Percentiles rank a stretch among this genome's conserved stretches.
Conservation (phyloP, 2,888 invertebrate genomes). For the Tuberolachnus salignus region DNA sequence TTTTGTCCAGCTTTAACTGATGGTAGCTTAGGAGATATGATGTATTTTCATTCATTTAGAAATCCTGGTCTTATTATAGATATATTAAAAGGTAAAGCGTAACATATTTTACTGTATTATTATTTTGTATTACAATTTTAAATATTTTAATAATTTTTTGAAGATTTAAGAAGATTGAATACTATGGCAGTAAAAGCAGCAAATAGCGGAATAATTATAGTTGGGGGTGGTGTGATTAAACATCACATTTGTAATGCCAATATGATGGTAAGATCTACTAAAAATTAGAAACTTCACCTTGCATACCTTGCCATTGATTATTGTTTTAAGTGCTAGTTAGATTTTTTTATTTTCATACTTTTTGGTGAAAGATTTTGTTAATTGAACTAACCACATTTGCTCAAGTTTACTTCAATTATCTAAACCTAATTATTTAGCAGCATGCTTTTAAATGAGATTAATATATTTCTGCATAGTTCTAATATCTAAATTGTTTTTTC, state of each 20-base stretch:
- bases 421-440: no score
- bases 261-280: constrained; percentile 76
- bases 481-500: constrained; percentile 50
- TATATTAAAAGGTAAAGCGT: constrained; percentile 76
- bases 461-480: no score
- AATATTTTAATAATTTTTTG: constrained; percentile 54
- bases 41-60: constrained; percentile 95
- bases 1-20: constrained; percentile 98
- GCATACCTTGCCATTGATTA: no score
- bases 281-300: no score
- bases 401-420: no score
- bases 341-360: no score
- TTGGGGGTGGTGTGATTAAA: constrained; percentile 96
- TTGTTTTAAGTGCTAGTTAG: no score
- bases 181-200: constrained; percentile 91
- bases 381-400: no score
- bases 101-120: constrained; percentile 1
- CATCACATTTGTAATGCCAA: constrained; percentile 99
- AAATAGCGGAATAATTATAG: constrained; percentile 94
- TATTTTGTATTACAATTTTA: neutral
- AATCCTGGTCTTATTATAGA: constrained; percentile 92
- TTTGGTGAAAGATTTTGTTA: no score
- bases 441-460: no score
- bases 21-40: constrained; percentile 97
- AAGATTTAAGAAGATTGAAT: constrained; percentile 87